Conservation (phyloP, 2,797 vertebrate species). For the Pseudotriccus pelzelni region DNA sequence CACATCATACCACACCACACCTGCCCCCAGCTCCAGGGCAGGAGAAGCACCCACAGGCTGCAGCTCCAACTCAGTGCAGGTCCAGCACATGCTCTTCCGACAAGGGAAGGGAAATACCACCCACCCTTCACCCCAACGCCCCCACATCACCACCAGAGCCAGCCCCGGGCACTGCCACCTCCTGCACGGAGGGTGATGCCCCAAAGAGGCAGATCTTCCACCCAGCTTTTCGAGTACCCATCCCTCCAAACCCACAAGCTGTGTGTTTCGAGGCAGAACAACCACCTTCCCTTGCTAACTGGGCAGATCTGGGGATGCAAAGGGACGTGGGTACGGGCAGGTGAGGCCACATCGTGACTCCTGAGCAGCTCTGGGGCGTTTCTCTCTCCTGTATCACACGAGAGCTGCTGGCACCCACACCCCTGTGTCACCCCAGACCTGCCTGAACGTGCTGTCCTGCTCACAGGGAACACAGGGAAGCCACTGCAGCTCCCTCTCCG, state of each 20-base stretch:
- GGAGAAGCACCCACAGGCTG: neutral
- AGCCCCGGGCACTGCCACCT: neutral
- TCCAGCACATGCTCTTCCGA: neutral
- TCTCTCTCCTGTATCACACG: fast-evolving
- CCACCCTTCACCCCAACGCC: fast-evolving
- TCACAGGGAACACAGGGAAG: neutral
- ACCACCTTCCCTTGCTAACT: neutral
- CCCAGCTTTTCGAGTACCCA: neutral
- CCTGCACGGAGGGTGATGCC: fast-evolving
- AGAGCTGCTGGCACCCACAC: neutral
- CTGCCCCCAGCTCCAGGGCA: neutral
- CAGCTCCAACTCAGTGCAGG: neutral
- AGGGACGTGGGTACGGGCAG: fast-evolving
- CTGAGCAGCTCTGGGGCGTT: neutral
- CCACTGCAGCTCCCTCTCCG: fast-evolving
- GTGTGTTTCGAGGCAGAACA: neutral
- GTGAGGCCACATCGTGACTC: fast-evolving
- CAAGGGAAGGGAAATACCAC: neutral
- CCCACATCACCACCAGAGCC: neutral
- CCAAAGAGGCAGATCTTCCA: neutral
- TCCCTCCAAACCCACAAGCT: fast-evolving
- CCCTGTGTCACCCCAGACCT: neutral
- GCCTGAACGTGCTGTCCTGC: neutral
- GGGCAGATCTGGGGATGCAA: neutral
- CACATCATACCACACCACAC: neutral